A percentile compares a stretch with the other conserved stretches of the same genome.
Conservation (phyloP, 2,113 vertebrate species). For the Chrysemys picta region DNA sequence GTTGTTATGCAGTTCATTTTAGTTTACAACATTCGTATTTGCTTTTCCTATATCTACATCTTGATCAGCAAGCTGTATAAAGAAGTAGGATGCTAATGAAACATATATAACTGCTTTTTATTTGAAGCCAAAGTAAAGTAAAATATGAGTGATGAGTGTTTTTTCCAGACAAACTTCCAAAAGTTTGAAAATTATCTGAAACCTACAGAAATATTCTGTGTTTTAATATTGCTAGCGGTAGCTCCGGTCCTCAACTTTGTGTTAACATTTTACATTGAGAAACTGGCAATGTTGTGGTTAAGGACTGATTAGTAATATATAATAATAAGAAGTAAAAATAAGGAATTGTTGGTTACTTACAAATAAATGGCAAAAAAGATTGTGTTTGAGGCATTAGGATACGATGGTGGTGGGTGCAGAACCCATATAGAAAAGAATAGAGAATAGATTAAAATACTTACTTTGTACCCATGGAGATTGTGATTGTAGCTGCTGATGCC, state of each 20-base stretch:
- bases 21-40: neutral
- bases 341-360: neutral
- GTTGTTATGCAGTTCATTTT: neutral
- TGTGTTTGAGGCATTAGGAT: neutral
- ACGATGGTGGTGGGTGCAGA: accelerated
- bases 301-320: neutral
- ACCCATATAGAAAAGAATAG: neutral
- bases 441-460: neutral
- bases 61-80: neutral
- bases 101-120: neutral
- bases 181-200: neutral
- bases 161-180: neutral
- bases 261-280: neutral
- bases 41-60: neutral
- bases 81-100: neutral
- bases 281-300: neutral
- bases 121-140: neutral
- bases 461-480: neutral
- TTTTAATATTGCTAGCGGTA: neutral
- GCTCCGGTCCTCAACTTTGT: neutral
- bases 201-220: neutral
- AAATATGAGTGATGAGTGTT: neutral
- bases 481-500: neutral
- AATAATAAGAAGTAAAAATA: neutral
- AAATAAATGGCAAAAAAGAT: neutral